A percentile compares a stretch with the other conserved stretches of the same genome.
Evolutionary conservation across 1,140 invertebrate genomes (phyloP).

Genomic region (Drosophila novamexicana): DNA sequence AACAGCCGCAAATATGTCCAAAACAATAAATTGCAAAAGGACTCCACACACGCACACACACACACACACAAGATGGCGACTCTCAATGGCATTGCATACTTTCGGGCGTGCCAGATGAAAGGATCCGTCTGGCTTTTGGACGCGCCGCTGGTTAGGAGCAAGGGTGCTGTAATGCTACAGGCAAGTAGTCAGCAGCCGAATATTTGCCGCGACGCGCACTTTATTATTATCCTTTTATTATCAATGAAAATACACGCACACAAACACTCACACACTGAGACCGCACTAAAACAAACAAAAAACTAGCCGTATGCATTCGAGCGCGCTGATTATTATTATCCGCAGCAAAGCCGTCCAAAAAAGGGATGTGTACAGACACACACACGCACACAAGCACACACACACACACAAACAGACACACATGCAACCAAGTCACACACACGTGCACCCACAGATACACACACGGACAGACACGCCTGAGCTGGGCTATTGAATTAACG

Average conservation of each 20-base stretch:
- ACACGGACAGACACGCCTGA: neutral
- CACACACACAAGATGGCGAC: slow-evolving; percentile 10
- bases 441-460: neutral
- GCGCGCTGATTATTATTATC: slow-evolving; percentile 60
- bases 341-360: slow-evolving; percentile 28
- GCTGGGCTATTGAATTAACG: slow-evolving; percentile 45
- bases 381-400: neutral
- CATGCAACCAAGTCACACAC: too few species aligned
- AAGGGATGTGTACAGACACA: slow-evolving; percentile 21
- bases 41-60: slow-evolving; percentile 28
- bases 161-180: slow-evolving; percentile 28
- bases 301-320: slow-evolving; percentile 55
- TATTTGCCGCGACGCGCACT: slow-evolving; percentile 75
- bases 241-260: slow-evolving; percentile 67
- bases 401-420: neutral
- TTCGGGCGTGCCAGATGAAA: slow-evolving; percentile 56
- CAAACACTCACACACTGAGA: slow-evolving; percentile 1
- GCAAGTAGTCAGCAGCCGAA: slow-evolving; percentile 44
- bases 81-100: slow-evolving; percentile 35
- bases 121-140: slow-evolving; percentile 45
- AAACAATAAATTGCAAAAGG: slow-evolving; percentile 75
- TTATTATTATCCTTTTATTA: slow-evolving; percentile 82
- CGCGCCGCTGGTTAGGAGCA: neutral
- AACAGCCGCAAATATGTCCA: slow-evolving; percentile 74
- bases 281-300: slow-evolving; percentile 65